Evolutionary conservation across 2,888 invertebrate genomes (phyloP), one percentile per base, ranked within the genome.

Genomic region (Hipparchia sbordonii): DNA sequence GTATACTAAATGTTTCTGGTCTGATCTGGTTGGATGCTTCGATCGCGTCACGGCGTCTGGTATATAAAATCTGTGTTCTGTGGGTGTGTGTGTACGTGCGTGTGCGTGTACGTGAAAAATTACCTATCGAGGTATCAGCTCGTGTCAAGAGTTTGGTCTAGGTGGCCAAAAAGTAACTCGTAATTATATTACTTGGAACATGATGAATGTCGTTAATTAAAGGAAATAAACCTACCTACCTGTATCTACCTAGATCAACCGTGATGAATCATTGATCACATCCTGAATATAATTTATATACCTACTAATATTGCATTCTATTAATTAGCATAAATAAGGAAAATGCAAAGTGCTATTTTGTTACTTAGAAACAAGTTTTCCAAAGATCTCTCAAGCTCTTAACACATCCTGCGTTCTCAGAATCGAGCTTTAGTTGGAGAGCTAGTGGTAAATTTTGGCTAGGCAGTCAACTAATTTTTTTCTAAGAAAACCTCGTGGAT

Each of bases 351-450:
- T 39, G 60, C 46, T 48, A 63, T 63, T 48, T 48, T 48, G 63
- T 63, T 48, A 48, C 63, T 46, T 13, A 63, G 63, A 63, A 63
- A 48, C 61, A 61, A 61, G 13, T 66, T 66, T 71, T 67, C 67
- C 13, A 52, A 46, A 60, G 60, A 46, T 39, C 60, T 67, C 70
- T 67, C 62, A 62, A 51, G 12, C 13, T 57, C 51, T 57, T 45
- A 59, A 56, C 60, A 68, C 70, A 70, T 72, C 74, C 66, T 71
- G 72, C 68, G 48, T 74, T 72, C 68, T 67, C 54, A 69, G 67
- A 72, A 72, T 67, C 70, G 10, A 57, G n/a, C 54, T 48, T 23
- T 51, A 63, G 48, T 9, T 8, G 9, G 23, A 48, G 48, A 48
- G 48, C 48, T 23, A 12, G 39, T 61, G 60, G 60, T 6, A n/a